Evolutionary conservation across 1,140 invertebrate species (phyloP), one percentile per base, ranked within the genome.

Genomic region (Drosophila cardini): DNA sequence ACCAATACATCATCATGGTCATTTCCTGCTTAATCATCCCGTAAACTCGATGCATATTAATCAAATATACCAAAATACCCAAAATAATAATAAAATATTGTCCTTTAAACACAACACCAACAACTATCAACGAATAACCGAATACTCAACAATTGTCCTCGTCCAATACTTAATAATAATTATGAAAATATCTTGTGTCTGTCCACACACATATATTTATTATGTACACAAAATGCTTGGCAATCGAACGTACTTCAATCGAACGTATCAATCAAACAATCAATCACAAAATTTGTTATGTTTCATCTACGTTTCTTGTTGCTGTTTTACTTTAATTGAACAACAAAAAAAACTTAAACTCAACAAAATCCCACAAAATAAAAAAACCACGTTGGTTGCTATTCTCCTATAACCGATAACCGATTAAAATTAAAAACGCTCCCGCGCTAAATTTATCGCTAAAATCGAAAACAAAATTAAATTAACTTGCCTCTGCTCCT

Each of bases 21-120:
- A 91, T 91, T 90, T 79, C 90, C 90, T 65, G 90, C 87, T 90
- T 90, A 85, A 91, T 90, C 78, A 91, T 87, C 78, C 83, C 74
- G 73, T 80, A 85, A 65, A 78, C 60, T 65, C 65, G 45, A 71
- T 68, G 53, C 60, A 70, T 72, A 63, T 62, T 72, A 75, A 71
- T 30, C 58, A 71, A 62, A 30, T 52, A 64, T 34, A 11, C 32
- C 30, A 58, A 48, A 40, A 18, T 7, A 2, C 4, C 21, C 10
- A 11, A 50, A 68, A 67, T 21, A 58, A 68, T 50, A 34, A 42
- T 10, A 38, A 30, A 64, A 58, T 58, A 83, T 26, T 26, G 21
- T 80, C 73, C 76, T 72, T 48, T 62, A 76, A 69, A 82, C 69
- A 78, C 71, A 73, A 76, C 68, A 67, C 38, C 57, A 75, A 76